Percentiles rank a stretch among this genome's conserved stretches.
Conservation (phyloP, 2,888 invertebrate species). For the Eilema caniola region DNA sequence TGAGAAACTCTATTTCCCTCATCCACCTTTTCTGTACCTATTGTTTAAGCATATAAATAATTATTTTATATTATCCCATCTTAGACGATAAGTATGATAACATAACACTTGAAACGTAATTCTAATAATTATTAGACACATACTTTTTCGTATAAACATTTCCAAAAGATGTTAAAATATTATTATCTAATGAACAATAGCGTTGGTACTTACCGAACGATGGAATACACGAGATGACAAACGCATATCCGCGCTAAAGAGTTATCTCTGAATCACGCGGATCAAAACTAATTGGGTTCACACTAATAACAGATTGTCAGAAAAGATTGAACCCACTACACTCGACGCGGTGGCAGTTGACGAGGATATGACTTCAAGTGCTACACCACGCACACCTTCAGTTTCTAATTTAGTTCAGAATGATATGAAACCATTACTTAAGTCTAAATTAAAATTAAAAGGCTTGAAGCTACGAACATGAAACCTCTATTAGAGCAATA, state of each 20-base stretch:
- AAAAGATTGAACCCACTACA: neutral
- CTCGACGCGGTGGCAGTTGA: neutral
- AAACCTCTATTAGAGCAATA: neutral
- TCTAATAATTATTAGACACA: neutral
- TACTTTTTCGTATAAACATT: neutral
- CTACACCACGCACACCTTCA: neutral
- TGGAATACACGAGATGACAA: neutral
- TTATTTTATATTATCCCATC: neutral
- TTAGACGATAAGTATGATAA: neutral
- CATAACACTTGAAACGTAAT: neutral
- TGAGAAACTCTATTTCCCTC: too few relatives aligned
- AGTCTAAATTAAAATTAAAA: neutral
- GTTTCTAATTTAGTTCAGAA: neutral
- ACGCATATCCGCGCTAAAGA: neutral
- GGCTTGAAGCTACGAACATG: neutral
- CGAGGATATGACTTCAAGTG: neutral
- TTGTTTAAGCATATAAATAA: too few relatives aligned
- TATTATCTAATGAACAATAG: neutral
- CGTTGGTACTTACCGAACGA: neutral
- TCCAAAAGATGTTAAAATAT: neutral
- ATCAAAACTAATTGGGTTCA: neutral
- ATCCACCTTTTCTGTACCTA: too few relatives aligned
- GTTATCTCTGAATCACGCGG: neutral
- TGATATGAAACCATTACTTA: neutral
- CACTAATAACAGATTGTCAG: neutral